Base-by-base conservation (phyloP, 2,888 invertebrate genomes). In the Saturnia pavonia region DNA sequence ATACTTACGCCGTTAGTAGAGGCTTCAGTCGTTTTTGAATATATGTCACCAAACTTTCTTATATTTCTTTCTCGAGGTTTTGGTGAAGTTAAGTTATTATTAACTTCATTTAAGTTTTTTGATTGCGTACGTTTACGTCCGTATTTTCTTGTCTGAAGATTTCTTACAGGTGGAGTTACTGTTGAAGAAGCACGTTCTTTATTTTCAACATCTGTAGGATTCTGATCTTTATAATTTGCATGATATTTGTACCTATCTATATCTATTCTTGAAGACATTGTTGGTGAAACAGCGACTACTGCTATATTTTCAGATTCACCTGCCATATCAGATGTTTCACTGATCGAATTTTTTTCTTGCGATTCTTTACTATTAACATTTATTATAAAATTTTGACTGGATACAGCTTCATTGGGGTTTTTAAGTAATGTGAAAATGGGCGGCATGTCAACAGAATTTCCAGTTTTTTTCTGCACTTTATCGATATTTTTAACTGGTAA, bases 1-100 rank as follows among this genome's bases (percentile, higher is more conserved):
- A 70, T 82, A 91, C 92, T 91, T 86, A 92, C 93, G 77, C 89
- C 91, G 83, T 92, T 94, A 71, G 87, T 88, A 71, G 91, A 86
- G 60, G 90, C 83, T 79, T 92, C 91, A 1, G 91, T 90, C 22
- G 91, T 88, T 77, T 92, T 93, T 11, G 90, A 86, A 76, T 86
- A 90, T 9, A 86, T 79, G 74, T 92, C 92, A 74, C 88, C 87
- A 72, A 85, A 90, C 80, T 92, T 92, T 74, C 86, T 88, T 34
- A 84, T 73, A 71, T 79, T 85, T 70, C 86, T 88, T 72, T 89
- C 90, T 70, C 84, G 82, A 22, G 82, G 74, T 72, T 85, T 89
- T 22, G 82, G 78, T 72, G 84, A 82, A 25, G 85, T 80, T 69
- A 74, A 74, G n/a, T 79, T 79, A 71, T 79, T 79, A 71, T 75